These are phyloP conservation scores for Alcedo atthis DNA, from an alignment of 2,797 vertebrate genomes.

Conservation along the genomic window DNA sequence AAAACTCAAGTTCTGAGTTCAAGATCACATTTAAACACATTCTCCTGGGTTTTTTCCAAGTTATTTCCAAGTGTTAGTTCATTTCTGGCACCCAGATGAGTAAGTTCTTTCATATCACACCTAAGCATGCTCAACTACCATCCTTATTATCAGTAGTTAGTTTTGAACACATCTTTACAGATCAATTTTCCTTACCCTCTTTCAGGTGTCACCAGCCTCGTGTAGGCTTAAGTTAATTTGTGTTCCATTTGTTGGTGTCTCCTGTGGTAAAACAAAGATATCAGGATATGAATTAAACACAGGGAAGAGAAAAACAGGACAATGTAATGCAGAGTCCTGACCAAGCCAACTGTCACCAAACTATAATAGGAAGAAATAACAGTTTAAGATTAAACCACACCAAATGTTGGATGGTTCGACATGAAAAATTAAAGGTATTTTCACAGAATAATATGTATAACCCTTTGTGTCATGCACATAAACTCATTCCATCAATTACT, in stretches of 20 bases:
- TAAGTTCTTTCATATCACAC: neutral
- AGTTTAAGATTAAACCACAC: neutral
- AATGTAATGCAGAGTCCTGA: fast-evolving
- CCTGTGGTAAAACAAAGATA: constrained; percentile 36
- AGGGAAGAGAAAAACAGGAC: neutral
- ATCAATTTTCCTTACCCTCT: neutral
- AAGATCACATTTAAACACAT: neutral
- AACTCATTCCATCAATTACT: neutral
- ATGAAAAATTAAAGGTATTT: neutral
- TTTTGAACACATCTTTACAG: neutral
- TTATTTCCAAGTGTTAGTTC: neutral
- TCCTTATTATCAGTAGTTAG: neutral
- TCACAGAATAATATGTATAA: neutral
- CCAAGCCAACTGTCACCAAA: neutral
- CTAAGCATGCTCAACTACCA: neutral
- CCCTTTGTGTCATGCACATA: neutral
- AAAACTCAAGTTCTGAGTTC: neutral
- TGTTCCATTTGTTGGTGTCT: constrained; percentile 28
- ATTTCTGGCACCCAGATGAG: neutral
- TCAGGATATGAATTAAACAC: neutral
- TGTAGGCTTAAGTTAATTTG: constrained; percentile 53
- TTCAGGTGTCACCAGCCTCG: constrained; percentile 2
- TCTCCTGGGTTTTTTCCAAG: neutral
- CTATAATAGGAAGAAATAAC: neutral
- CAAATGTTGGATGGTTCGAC: neutral